Evolutionary conservation across 2,888 invertebrate genomes (phyloP).

Genomic region (Aphodius granarius): DNA sequence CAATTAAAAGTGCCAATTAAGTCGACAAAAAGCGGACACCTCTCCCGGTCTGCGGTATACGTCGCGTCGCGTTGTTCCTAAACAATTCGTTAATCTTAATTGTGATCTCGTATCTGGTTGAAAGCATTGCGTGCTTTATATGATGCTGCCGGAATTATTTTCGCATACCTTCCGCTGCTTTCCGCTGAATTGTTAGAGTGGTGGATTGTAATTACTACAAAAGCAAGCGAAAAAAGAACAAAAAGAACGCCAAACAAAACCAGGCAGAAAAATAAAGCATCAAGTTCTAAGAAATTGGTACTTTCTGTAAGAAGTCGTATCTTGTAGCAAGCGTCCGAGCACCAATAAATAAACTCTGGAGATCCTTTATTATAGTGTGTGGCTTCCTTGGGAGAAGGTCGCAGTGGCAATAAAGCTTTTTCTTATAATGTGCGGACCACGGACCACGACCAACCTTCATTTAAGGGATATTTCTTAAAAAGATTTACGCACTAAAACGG

Average conservation of each 20-base stretch:
- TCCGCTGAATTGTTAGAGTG: neutral
- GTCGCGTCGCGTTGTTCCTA: neutral
- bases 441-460: constrained; percentile 4
- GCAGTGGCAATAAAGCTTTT: constrained; percentile 8
- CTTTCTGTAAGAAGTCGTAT: neutral
- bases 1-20: neutral
- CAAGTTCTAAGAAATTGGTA: neutral
- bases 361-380: neutral
- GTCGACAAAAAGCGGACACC: neutral
- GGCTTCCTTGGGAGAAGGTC: constrained; percentile 9
- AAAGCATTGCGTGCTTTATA: neutral
- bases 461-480: constrained; percentile 14
- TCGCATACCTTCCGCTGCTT: neutral
- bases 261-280: neutral
- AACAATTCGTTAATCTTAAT: neutral
- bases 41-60: neutral
- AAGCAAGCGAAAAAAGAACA: neutral
- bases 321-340: neutral
- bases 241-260: neutral
- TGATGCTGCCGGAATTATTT: neutral
- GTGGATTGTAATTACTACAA: neutral
- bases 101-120: neutral
- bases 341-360: neutral
- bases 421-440: neutral
- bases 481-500: constrained; percentile 13